These are phyloP conservation scores for Callimorpha dominula DNA, from an alignment of 2,888 invertebrate species.

Conservation along the genomic window DNA sequence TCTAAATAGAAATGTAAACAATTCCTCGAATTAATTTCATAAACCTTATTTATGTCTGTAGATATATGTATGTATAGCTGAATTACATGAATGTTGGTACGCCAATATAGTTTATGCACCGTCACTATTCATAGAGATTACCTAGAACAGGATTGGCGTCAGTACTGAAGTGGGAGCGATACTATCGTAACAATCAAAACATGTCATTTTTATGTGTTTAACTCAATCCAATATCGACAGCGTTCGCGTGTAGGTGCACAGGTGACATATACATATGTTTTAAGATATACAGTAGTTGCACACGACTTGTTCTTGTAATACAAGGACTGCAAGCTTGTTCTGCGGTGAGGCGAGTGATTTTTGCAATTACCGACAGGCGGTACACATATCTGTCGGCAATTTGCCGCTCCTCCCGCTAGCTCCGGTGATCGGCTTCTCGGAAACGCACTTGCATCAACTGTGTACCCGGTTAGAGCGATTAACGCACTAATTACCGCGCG, in stretches of 20 bases:
- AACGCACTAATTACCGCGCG: constrained; percentile 79
- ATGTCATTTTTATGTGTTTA: neutral
- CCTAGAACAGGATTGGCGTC: constrained; percentile 39
- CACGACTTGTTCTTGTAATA: constrained; percentile 60
- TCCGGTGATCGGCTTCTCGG: constrained; percentile 80
- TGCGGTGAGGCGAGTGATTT: constrained; percentile 72
- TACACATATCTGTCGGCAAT: constrained; percentile 84
- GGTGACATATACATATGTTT: constrained; percentile 11
- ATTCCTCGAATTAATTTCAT: neutral
- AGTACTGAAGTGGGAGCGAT: constrained; percentile 33
- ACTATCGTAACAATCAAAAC: constrained; percentile 1
- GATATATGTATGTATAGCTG: neutral
- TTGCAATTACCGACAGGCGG: constrained; percentile 83
- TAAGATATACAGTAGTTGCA: constrained; percentile 44
- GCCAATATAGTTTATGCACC: constrained; percentile 20
- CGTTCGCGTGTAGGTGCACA: constrained; percentile 20
- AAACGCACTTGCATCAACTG: constrained; percentile 80
- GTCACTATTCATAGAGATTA: constrained; percentile 36
- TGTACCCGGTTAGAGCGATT: constrained; percentile 72
- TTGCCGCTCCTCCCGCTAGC: constrained; percentile 79
- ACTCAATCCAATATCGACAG: neutral
- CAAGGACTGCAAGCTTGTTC: constrained; percentile 62
- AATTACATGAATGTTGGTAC: neutral
- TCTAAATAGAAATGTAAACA: neutral
- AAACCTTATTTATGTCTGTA: neutral